Conservation (phyloP, 2,888 invertebrate genomes). For the Branchipolynoe longqiensis region DNA sequence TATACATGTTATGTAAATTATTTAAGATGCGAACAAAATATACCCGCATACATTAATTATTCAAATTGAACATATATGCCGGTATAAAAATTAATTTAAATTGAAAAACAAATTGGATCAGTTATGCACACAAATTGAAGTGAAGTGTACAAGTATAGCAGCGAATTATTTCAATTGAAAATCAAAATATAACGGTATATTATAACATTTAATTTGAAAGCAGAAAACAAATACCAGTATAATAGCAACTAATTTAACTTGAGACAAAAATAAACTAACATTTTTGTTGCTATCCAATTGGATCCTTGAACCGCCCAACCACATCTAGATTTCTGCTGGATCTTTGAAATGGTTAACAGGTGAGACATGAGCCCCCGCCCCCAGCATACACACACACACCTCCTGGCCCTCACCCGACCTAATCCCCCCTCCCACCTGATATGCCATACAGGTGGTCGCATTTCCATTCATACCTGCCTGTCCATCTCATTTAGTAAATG, state of each 20-base stretch:
- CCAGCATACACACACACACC: background rate
- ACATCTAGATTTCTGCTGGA: too few relatives aligned
- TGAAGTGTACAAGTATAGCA: too few relatives aligned
- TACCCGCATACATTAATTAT: too few relatives aligned
- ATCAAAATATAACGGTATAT: background rate
- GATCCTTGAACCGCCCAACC: too few relatives aligned
- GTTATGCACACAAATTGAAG: too few relatives aligned
- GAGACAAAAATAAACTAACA: too few relatives aligned
- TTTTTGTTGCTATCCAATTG: too few relatives aligned
- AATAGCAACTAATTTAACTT: background rate
- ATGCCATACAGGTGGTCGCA: background rate
- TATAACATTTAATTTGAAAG: background rate
- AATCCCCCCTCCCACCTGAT: background rate
- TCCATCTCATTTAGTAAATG: slow-evolving; percentile 19
- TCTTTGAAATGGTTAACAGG: slow-evolving; percentile 27
- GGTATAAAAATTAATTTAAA: too few relatives aligned
- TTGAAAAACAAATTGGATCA: too few relatives aligned
- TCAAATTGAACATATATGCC: too few relatives aligned
- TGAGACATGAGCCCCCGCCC: slow-evolving; percentile 1
- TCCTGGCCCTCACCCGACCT: background rate
- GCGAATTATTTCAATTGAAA: too few relatives aligned
- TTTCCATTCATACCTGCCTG: slow-evolving; percentile 26
- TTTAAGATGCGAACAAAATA: too few relatives aligned
- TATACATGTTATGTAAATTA: background rate
- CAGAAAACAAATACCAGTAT: background rate